Evolutionary conservation across 2,888 invertebrate genomes (phyloP).

Genomic region (Acrobasis repandana): DNA sequence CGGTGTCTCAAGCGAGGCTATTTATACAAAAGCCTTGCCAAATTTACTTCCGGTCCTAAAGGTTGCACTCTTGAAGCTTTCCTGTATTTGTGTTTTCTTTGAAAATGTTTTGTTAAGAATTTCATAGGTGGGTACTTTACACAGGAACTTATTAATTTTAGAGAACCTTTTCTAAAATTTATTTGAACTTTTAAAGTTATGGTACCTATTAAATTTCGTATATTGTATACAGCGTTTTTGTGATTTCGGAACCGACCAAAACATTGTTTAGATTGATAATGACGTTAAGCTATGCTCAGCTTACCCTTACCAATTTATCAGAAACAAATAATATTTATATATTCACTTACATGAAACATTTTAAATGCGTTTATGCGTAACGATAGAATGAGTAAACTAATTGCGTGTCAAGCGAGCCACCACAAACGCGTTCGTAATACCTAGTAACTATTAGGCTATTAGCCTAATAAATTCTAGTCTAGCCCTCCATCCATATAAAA

Average conservation of each 20-base stretch:
- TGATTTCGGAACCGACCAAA: too few species aligned
- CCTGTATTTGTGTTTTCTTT: background rate
- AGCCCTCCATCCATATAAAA: background rate
- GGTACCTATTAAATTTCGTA: too few species aligned
- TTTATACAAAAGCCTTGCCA: constrained; percentile 31
- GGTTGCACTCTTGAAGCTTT: constrained; percentile 2
- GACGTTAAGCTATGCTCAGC: too few species aligned
- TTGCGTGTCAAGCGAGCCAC: constrained; percentile 8
- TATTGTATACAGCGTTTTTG: too few species aligned
- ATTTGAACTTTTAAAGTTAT: too few species aligned
- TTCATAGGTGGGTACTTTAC: background rate
- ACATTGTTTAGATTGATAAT: too few species aligned
- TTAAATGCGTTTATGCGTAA: background rate
- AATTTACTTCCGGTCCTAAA: constrained; percentile 29
- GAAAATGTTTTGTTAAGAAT: background rate
- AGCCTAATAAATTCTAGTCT: constrained; percentile 19
- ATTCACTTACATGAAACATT: too few species aligned
- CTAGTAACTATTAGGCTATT: constrained; percentile 12
- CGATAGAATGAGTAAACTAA: constrained; percentile 6
- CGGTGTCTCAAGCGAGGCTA: constrained; percentile 33
- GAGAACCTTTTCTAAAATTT: too few species aligned
- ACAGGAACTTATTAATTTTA: too few species aligned
- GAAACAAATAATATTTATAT: too few species aligned
- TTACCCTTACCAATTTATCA: too few species aligned
- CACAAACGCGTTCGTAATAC: constrained; percentile 9